These are phyloP conservation scores for Tricholauxania praeusta DNA, from an alignment of 2,888 invertebrate genomes.

Conservation along the genomic window DNA sequence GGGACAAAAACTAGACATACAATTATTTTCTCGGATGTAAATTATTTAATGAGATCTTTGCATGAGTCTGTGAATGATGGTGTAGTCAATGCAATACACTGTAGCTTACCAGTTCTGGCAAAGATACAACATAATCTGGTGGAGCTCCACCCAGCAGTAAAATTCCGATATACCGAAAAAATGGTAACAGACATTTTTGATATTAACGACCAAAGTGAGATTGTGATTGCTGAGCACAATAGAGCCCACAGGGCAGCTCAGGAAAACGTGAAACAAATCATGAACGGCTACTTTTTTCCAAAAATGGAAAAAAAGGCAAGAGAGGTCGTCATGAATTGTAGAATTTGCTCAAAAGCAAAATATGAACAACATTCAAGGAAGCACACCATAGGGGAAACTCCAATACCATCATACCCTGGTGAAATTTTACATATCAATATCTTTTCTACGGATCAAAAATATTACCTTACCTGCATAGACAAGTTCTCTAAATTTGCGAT, in stretches of 20 bases:
- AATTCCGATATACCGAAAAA: slow-evolving; percentile 29
- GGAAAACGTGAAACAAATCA: slow-evolving; percentile 33
- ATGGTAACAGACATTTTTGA: slow-evolving; percentile 14
- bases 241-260: slow-evolving; percentile 9
- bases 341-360: not conserved
- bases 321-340: not conserved
- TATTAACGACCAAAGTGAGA: not conserved
- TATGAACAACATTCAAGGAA: not conserved
- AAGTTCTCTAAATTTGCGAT: slow-evolving; percentile 48
- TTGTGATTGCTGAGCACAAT: too few relatives aligned
- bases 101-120: too few relatives aligned
- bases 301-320: slow-evolving; percentile 2
- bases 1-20: slow-evolving; percentile 23
- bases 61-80: too few relatives aligned
- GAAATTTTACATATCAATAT: slow-evolving; percentile 43
- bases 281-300: slow-evolving; percentile 28
- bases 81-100: too few relatives aligned
- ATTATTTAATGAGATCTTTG: not conserved
- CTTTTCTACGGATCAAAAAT: slow-evolving; percentile 43
- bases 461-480: slow-evolving; percentile 26
- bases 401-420: slow-evolving; percentile 39
- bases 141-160: slow-evolving; percentile 34
- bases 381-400: slow-evolving; percentile 5
- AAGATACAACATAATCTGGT: slow-evolving; percentile 15
- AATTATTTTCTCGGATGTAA: not conserved